Evolutionary conservation across 2,797 vertebrate species (phyloP).

Genomic region (Discoglossus pictus): DNA sequence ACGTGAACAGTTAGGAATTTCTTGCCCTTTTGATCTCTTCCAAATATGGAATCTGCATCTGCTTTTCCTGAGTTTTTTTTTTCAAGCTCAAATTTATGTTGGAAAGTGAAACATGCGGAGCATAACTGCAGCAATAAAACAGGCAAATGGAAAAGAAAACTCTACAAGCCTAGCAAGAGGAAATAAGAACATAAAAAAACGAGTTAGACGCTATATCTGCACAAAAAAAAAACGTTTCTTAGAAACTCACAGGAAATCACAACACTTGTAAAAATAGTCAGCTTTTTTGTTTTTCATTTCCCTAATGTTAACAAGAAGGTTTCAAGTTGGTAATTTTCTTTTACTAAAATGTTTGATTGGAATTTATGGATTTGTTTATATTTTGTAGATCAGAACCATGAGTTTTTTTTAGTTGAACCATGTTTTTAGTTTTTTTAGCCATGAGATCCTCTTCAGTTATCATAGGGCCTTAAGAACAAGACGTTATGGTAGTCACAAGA

Average conservation of each 20-base stretch:
- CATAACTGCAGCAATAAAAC: constrained; percentile 16
- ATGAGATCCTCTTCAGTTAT: no score
- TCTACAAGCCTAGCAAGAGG: background rate
- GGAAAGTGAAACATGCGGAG: constrained; percentile 9
- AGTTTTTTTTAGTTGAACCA: no score
- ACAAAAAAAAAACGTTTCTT: background rate
- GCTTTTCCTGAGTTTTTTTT: constrained; percentile 8
- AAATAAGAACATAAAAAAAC: constrained; percentile 1
- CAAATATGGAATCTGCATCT: constrained; percentile 63
- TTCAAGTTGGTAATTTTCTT: no score
- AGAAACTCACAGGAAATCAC: constrained; percentile 21
- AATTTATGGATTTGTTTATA: no score
- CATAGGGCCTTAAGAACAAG: no score
- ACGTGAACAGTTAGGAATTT: constrained; percentile 61
- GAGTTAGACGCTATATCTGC: background rate
- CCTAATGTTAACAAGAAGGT: no score
- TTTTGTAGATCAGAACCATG: no score
- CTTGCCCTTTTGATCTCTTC: constrained; percentile 59
- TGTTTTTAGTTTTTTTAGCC: no score
- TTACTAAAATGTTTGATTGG: no score
- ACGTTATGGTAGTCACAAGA: no score
- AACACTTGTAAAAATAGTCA: constrained; percentile 6
- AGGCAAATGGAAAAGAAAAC: constrained; percentile 3
- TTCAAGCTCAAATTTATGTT: constrained; percentile 4
- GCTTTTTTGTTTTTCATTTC: no score